These are phyloP conservation scores for Drosophila lacicola DNA, from an alignment of 2,888 invertebrate species.

Conservation along the genomic window DNA sequence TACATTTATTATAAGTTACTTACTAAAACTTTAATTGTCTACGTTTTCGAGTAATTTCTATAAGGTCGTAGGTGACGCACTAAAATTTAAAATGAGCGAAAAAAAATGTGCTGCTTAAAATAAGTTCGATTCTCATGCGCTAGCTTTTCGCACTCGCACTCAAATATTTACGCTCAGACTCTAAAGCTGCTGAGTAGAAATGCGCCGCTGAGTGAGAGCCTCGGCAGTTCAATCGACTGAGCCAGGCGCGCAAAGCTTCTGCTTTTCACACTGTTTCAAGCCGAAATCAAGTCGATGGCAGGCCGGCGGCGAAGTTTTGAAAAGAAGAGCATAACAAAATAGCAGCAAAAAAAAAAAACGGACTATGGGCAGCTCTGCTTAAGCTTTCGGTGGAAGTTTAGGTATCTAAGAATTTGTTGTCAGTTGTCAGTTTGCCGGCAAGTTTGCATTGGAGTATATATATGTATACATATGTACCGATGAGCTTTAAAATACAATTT, in stretches of 20 bases:
- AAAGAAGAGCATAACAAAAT: conserved; percentile 10
- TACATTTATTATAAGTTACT: too few species aligned
- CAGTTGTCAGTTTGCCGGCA: too few species aligned
- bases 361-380: neutral
- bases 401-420: too few species aligned
- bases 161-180: neutral
- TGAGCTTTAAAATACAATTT: too few species aligned
- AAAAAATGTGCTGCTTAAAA: neutral
- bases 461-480: too few species aligned
- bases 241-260: conserved; percentile 9
- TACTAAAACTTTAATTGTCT: neutral
- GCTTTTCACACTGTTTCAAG: neutral
- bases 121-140: neutral
- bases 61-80: neutral
- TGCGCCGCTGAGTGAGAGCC: conserved; percentile 1
- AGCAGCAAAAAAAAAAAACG: neutral
- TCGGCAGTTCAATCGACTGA: conserved; percentile 14
- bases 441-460: too few species aligned
- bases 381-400: too few species aligned
- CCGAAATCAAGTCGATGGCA: neutral
- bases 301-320: neutral
- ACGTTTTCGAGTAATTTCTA: conserved; percentile 2
- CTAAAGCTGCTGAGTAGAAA: conserved; percentile 4
- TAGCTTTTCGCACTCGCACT: neutral
- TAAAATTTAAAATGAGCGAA: neutral